These are phyloP conservation scores for Nomada fabriciana DNA, from an alignment of 2,888 invertebrate genomes.

Conservation along the genomic window DNA sequence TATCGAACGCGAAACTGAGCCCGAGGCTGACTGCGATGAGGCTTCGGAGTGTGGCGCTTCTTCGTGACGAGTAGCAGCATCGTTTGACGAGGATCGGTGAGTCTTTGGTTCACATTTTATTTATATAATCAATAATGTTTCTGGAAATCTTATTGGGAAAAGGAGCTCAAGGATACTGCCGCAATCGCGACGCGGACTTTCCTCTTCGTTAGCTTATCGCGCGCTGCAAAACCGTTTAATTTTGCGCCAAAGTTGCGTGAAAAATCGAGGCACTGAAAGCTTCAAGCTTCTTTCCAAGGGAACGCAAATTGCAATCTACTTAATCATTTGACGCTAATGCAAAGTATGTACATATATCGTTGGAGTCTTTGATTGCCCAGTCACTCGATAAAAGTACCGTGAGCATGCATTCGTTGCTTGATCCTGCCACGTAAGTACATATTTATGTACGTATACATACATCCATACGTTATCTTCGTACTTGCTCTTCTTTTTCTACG, in stretches of 20 bases:
- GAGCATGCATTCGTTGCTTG: conserved; percentile 48
- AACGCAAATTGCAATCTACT: neutral
- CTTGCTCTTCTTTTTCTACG: conserved; percentile 33
- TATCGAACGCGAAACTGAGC: conserved; percentile 12
- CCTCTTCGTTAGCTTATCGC: neutral
- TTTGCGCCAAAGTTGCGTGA: too few relatives aligned
- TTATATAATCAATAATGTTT: neutral
- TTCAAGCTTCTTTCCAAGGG: too few relatives aligned
- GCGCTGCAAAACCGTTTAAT: neutral
- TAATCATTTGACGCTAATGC: neutral
- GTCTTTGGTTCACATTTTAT: neutral
- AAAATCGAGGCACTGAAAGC: too few relatives aligned
- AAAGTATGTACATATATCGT: conserved; percentile 12
- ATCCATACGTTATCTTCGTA: conserved; percentile 27
- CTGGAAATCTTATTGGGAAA: neutral
- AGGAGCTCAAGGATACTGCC: neutral
- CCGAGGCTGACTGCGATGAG: conserved; percentile 21
- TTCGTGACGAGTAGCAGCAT: conserved; percentile 5
- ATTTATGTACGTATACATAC: neutral
- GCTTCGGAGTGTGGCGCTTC: conserved; percentile 6
- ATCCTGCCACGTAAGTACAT: conserved; percentile 10
- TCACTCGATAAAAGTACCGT: conserved; percentile 53
- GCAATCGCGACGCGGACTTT: neutral
- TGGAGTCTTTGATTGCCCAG: conserved; percentile 36
- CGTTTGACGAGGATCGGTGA: conserved; percentile 28